Percentiles rank a stretch among this genome's conserved stretches.
Conservation (phyloP, 92 coral and sea anemone genomes). For the Bergia puertoricense region DNA sequence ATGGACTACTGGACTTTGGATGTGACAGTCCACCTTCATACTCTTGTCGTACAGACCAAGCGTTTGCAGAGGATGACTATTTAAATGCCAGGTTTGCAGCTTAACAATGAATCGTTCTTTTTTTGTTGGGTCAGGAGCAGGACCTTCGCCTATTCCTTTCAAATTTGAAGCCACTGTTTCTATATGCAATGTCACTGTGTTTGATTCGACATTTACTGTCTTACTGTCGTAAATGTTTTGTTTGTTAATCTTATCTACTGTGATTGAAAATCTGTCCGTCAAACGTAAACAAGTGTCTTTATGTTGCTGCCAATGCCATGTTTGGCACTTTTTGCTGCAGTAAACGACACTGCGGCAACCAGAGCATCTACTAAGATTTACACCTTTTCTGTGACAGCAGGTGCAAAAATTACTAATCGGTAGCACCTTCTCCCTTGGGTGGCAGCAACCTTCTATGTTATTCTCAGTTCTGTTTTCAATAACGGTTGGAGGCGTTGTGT, state of each 20-base stretch:
- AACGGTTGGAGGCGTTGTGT: conserved; percentile 43
- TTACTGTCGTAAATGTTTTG: too few relatives aligned
- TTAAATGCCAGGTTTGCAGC: conserved; percentile 52
- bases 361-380: conserved; percentile 40
- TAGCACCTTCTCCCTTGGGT: conserved; percentile 45
- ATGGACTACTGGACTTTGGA: conserved; percentile 60
- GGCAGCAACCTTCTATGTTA: conserved; percentile 40
- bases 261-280: conserved; percentile 50
- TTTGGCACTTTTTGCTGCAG: conserved; percentile 58
- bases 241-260: conserved; percentile 23
- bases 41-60: conserved; percentile 53
- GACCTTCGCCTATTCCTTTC: conserved; percentile 50
- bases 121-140: conserved; percentile 40
- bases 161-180: conserved; percentile 35
- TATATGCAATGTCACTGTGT: neutral
- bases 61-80: conserved; percentile 60
- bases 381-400: conserved; percentile 41
- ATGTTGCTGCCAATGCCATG: conserved; percentile 51
- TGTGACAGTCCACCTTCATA: conserved; percentile 21
- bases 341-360: conserved; percentile 58
- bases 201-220: neutral
- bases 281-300: conserved; percentile 47
- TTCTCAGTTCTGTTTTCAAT: conserved; percentile 38
- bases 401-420: conserved; percentile 29
- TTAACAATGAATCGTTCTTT: conserved; percentile 59